Conservation (phyloP, 2,797 vertebrate genomes). For the Acanthiza pusilla region DNA sequence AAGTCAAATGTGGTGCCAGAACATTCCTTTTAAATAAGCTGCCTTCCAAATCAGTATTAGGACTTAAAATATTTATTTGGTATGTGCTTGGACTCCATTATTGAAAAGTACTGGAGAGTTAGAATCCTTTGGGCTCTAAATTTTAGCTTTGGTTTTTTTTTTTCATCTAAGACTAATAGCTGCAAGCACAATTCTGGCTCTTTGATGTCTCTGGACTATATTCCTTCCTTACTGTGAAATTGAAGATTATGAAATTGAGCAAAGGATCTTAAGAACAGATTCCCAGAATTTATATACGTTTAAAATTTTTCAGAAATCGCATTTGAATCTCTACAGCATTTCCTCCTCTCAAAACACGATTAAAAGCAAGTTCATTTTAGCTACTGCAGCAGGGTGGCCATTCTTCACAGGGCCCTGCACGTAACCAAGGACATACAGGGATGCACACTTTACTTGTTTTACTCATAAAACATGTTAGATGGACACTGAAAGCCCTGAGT, state of each 20-base stretch:
- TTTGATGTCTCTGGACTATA: neutral
- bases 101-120: neutral
- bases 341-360: neutral
- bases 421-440: neutral
- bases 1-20: neutral
- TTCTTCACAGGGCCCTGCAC: neutral
- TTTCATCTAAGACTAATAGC: neutral
- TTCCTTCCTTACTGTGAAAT: neutral
- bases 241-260: neutral
- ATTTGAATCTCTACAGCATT: neutral
- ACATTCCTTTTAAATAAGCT: neutral
- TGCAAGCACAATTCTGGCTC: neutral
- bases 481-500: neutral
- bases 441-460: rapidly evolving
- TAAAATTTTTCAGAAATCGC: neutral
- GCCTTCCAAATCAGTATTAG: neutral
- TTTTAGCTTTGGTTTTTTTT: neutral
- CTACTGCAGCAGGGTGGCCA: neutral
- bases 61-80: neutral
- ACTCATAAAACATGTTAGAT: neutral
- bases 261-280: neutral
- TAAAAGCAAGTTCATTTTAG: neutral
- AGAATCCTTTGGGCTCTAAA: neutral
- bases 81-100: neutral
- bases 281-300: neutral